Evolutionary conservation across 2,888 invertebrate species (phyloP).

Genomic region (Strigamia maritima): DNA sequence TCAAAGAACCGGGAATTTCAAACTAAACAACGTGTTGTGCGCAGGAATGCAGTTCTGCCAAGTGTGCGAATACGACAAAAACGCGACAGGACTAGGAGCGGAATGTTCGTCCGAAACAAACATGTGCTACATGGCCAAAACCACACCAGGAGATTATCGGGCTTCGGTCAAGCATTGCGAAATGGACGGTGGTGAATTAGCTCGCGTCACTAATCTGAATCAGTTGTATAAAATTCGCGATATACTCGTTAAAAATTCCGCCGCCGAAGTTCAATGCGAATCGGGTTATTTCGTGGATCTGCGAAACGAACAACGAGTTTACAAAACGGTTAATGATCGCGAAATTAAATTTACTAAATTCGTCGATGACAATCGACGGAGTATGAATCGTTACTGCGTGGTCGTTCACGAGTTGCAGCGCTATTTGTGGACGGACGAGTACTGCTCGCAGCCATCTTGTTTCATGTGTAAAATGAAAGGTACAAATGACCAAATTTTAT

Average conservation of each 20-base stretch:
- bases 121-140: not conserved
- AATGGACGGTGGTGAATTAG: not conserved
- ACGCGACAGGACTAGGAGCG: not conserved
- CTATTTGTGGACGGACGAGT: conserved; percentile 31
- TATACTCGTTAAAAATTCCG: not conserved
- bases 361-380: not conserved
- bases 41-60: not conserved
- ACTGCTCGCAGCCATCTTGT: conserved; percentile 1
- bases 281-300: not conserved
- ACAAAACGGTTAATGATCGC: not conserved
- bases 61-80: not conserved
- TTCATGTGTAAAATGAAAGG: conserved; percentile 31
- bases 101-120: not conserved
- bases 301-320: not conserved
- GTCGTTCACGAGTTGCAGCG: conserved; percentile 28
- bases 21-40: not conserved
- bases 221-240: not conserved
- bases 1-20: not conserved
- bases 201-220: not conserved
- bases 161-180: not conserved
- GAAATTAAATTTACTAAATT: not conserved
- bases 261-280: not conserved
- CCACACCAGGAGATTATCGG: not conserved
- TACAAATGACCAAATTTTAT: not conserved
- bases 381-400: conserved; percentile 6